phyloP scores from a whole-genome alignment of 2,113 vertebrate species.

The Daphoenositta chrysoptera region DNA sequence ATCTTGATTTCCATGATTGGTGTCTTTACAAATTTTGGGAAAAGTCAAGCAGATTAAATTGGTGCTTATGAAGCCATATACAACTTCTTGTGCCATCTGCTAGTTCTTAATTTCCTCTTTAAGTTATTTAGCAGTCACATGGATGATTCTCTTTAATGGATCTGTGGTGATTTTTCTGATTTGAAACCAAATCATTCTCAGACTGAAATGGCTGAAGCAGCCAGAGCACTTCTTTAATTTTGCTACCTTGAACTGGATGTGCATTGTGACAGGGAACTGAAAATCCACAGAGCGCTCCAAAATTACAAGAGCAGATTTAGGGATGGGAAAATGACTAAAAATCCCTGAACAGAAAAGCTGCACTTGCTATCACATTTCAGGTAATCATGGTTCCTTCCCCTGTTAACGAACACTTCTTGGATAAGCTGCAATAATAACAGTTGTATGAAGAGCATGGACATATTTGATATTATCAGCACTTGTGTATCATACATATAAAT shows the following conservation, averaged over 20 bases:
- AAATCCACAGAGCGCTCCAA: neutral
- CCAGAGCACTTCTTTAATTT: neutral
- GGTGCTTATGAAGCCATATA: neutral
- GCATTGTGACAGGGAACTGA: neutral
- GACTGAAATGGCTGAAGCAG: neutral
- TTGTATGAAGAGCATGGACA: neutral
- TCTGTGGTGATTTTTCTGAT: neutral
- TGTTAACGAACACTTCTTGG: neutral
- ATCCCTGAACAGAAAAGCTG: neutral
- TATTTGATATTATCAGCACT: neutral
- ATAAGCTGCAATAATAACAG: neutral
- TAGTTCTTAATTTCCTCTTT: conserved; percentile 17
- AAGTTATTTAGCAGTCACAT: neutral
- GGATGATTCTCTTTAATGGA: neutral
- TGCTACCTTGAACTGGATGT: neutral
- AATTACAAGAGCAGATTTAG: neutral
- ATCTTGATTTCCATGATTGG: neutral
- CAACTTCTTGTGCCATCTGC: conserved; percentile 5
- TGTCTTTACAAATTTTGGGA: neutral
- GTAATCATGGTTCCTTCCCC: neutral
- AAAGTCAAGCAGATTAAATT: neutral
- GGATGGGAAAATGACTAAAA: neutral
- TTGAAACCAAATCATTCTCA: neutral
- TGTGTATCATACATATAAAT: neutral
- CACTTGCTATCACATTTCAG: neutral